Percentiles rank a stretch among this genome's conserved stretches.
phyloP scores from a whole-genome alignment of 2,797 vertebrate genomes.

The Knipowitschia caucasica region DNA sequence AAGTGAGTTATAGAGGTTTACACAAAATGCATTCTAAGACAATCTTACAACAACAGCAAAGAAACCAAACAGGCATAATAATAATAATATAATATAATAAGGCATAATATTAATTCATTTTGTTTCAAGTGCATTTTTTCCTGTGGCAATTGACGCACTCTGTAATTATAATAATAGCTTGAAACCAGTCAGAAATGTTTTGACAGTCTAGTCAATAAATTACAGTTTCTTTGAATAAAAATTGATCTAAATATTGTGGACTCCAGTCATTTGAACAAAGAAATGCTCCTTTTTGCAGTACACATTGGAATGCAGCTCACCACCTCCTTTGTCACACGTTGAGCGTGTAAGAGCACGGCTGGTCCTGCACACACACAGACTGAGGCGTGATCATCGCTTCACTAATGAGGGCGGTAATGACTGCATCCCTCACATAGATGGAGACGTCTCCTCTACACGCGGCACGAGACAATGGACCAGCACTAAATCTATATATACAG shows the following conservation, averaged over 20 bases:
- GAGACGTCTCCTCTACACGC: conserved; percentile 51
- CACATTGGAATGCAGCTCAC: conserved; percentile 17
- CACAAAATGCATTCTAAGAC: too few relatives aligned
- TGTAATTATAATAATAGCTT: too few relatives aligned
- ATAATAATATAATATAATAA: too few relatives aligned
- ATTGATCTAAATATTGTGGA: background rate
- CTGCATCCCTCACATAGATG: conserved; percentile 64
- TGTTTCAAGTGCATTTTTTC: too few relatives aligned
- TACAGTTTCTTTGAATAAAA: too few relatives aligned
- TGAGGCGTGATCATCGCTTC: conserved; percentile 65
- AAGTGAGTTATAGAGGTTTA: too few relatives aligned
- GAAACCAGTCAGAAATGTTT: too few relatives aligned
- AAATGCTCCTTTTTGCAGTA: background rate
- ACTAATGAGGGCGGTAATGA: conserved; percentile 74
- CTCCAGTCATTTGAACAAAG: background rate
- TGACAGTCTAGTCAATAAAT: too few relatives aligned
- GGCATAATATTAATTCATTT: too few relatives aligned
- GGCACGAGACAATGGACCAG: conserved; percentile 37
- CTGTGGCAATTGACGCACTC: too few relatives aligned
- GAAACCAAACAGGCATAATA: too few relatives aligned
- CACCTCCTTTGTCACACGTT: conserved; percentile 21
- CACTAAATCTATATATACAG: conserved; percentile 19
- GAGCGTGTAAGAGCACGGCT: conserved; percentile 7
- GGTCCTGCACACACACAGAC: background rate
- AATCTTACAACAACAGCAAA: too few relatives aligned